Evolutionary conservation across 2,113 vertebrate species (phyloP), one percentile per base, ranked within the genome.

Genomic region (Spilogale gracilis): DNA sequence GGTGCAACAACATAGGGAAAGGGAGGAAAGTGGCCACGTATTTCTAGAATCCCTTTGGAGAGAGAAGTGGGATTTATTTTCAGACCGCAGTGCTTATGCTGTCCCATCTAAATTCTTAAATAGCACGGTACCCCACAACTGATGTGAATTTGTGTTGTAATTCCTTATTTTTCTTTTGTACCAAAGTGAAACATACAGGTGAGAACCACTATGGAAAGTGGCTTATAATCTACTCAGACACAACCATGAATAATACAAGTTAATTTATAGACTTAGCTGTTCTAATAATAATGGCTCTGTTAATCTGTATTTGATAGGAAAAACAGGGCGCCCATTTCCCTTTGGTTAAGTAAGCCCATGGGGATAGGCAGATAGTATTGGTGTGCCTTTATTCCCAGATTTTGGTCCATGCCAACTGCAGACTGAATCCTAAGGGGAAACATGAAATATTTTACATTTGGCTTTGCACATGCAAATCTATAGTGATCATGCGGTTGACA

Each of bases 341-440:
- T 76, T n/a, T 84, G 27, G 18, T 67, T 54, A 14, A n/a, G 6
- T 21, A 16, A 61, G 20, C 73, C 45, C 73, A 0, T 30, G n/a
- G 88, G 38, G 69, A 48, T 2, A 11, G 8, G 32, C 50, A 25
- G 45, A 3, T 11, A 3, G 32, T 8, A 45, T 38, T 2, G 1
- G 14, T 13, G 5, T 8, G 16, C 17, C 10, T 82, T 48, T 3
- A 0, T 38, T 69, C 14, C 1, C 48, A 3, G 1, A 3, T 43
- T 20, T 43, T 48, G 52, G 11, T 12, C 32, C 11, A 1, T 58
- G 45, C 7, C 81, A 6, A 63, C 61, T 76, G n/a, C 63, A 81
- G 60, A 76, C 16, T 1, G 17, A n/a, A 18, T 87, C n/a, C 20
- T 8, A 13, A 67, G 45, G 61, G 18, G 32, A 71, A 61, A 54